Conservation (phyloP, 2,113 vertebrate species). For the Serinus canaria region DNA sequence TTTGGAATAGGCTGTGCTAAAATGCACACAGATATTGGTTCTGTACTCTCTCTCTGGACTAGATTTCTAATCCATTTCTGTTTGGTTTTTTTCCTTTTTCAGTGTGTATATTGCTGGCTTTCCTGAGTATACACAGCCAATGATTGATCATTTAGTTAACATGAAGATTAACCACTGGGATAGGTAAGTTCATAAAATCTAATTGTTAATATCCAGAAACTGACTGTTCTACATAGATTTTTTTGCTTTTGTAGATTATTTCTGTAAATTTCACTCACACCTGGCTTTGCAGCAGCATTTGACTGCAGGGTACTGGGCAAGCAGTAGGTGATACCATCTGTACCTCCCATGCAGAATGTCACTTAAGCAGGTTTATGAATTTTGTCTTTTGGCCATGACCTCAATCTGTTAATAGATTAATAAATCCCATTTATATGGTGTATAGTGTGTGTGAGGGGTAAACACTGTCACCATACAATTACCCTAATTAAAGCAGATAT, state of each 20-base stretch:
- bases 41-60: not conserved
- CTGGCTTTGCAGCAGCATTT: not conserved
- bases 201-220: not conserved
- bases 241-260: not conserved
- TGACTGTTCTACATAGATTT: not conserved
- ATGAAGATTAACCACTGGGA: constrained; percentile 95
- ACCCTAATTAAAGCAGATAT: constrained; percentile 54
- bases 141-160: constrained; percentile 90
- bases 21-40: not conserved
- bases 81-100: not conserved
- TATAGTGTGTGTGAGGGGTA: constrained; percentile 1
- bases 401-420: constrained; percentile 58
- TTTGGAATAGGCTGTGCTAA: not conserved
- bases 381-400: constrained; percentile 42
- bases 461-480: constrained; percentile 57
- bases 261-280: not conserved
- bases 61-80: not conserved
- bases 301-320: not conserved
- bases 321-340: not conserved
- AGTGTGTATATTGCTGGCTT: constrained; percentile 89
- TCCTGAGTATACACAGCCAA: constrained; percentile 86
- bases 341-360: not conserved
- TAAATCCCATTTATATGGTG: constrained; percentile 17
- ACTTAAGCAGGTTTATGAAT: not conserved
- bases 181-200: constrained; percentile 70